These are phyloP conservation scores for Dermatemys mawii DNA, from an alignment of 2,113 vertebrate genomes.

Conservation along the genomic window DNA sequence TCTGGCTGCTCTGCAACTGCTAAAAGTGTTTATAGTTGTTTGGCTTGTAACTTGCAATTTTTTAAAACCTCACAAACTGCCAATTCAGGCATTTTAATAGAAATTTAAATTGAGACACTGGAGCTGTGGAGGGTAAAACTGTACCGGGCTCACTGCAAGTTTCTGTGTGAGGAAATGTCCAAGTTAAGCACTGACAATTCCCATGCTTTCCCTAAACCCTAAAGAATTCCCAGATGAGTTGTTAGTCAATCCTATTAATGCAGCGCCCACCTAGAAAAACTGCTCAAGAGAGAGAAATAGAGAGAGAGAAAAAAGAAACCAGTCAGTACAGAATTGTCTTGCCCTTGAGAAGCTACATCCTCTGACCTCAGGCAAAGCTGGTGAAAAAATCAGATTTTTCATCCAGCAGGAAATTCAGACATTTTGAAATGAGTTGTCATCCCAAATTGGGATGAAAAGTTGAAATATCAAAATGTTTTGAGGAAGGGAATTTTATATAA, in stretches of 20 bases:
- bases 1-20: constrained; percentile 19
- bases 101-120: constrained; percentile 20
- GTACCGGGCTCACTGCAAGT: not conserved
- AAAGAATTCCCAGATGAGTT: constrained; percentile 46
- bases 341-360: not conserved
- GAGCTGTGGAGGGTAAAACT: constrained; percentile 36
- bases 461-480: not conserved
- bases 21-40: constrained; percentile 27
- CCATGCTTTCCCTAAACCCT: constrained; percentile 22
- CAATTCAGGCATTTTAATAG: constrained; percentile 32
- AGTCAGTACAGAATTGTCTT: constrained; percentile 16
- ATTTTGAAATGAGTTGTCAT: not conserved
- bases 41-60: constrained; percentile 37
- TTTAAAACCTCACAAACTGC: constrained; percentile 23
- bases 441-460: not conserved
- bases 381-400: not conserved
- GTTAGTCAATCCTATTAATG: constrained; percentile 52
- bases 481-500: too few relatives aligned
- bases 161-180: constrained; percentile 42
- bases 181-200: constrained; percentile 37
- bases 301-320: constrained; percentile 1
- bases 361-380: not conserved
- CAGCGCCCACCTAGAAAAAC: constrained; percentile 57
- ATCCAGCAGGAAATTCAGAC: not conserved
- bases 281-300: constrained; percentile 10